A percentile compares a stretch with the other conserved stretches of the same genome.
phyloP scores from a whole-genome alignment of 2,888 invertebrate genomes.

The Agelastica alni region DNA sequence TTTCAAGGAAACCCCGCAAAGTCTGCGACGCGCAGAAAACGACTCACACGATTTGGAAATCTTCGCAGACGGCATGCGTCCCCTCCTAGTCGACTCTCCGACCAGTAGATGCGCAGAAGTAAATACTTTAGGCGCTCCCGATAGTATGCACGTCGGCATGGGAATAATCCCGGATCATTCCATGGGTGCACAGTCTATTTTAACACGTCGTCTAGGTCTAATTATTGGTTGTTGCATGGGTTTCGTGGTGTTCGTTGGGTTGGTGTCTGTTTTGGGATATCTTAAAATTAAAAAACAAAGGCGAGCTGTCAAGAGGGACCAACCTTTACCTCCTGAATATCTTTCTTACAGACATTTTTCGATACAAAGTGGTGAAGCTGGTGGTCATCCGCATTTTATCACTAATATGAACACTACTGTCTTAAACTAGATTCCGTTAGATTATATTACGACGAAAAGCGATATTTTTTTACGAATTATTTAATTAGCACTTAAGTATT shows the following conservation, averaged over 20 bases:
- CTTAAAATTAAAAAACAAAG: slow-evolving; percentile 84
- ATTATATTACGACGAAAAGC: too few species aligned
- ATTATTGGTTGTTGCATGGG: slow-evolving; percentile 88
- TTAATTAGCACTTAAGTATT: too few species aligned
- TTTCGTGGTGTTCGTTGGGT: slow-evolving; percentile 80
- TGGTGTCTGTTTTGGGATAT: slow-evolving; percentile 83
- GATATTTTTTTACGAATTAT: too few species aligned
- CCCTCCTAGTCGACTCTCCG: slow-evolving; percentile 69
- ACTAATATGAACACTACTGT: slow-evolving; percentile 55
- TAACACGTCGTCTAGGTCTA: slow-evolving; percentile 80
- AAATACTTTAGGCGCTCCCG: slow-evolving; percentile 73
- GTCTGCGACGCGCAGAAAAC: slow-evolving; percentile 58
- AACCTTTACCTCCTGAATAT: slow-evolving; percentile 75
- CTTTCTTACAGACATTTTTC: slow-evolving; percentile 78
- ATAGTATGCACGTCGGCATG: slow-evolving; percentile 63
- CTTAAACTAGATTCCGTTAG: slow-evolving; percentile 43
- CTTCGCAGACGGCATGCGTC: slow-evolving; percentile 62
- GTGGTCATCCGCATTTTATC: slow-evolving; percentile 56
- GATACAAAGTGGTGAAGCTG: slow-evolving; percentile 67
- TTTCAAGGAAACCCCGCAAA: slow-evolving; percentile 12
- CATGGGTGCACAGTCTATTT: slow-evolving; percentile 69
- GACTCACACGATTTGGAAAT: slow-evolving; percentile 60
- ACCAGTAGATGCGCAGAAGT: slow-evolving; percentile 79
- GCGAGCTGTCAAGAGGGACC: slow-evolving; percentile 73
- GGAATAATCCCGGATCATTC: slow-evolving; percentile 53